Base-by-base conservation (phyloP, 2,113 vertebrate species). In the Paradisaea rubra region DNA sequence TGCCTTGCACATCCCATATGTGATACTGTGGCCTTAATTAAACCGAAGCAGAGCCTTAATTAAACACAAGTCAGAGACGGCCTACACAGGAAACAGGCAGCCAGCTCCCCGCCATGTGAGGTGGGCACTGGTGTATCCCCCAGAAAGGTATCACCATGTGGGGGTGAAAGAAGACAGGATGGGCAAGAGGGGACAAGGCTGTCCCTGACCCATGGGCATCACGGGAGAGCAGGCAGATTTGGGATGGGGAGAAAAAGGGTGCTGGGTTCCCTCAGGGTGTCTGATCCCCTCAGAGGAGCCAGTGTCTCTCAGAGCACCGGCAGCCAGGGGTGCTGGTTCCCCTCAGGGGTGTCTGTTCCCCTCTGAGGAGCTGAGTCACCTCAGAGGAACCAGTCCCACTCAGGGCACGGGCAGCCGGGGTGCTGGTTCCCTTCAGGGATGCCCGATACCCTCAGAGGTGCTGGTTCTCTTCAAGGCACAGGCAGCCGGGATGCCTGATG, bases 11-110 rank as follows among this genome's bases (percentile, higher is more conserved):
- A 86, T 91, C 95, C 94, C 91, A 71, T 96, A 91, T 31, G 12
- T 80, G 96, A 83, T 94, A 94, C 68, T 3, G 5, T 82, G 94
- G 90, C 94, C 91, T 96, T 96, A 96, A 96, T 96, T 96, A 96
- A 96, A 95, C 92, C 0, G 0, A 88, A 95, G 82, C 7, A 3
- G 72, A 95, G 88, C 95, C 88, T 95, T 95, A 96, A 96, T 96
- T 96, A 96, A 96, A 93, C 47, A 2, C 68, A 86, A 88, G 47
- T 87, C 11, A 1, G 87, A 89, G 76, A 42, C 47, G 6, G 90
- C 90, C 92, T 90, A 86, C 30, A 39, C 13, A 41, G 74, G 90
- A 83, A 91, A 50, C 74, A 91, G 82, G 63, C 78, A 73, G 90
- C 42, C 3, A 2, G 72, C 65, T 86, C 69, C 89, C 47, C 0